A percentile compares a stretch with the other conserved stretches of the same genome.
phyloP scores from a whole-genome alignment of 2,888 invertebrate genomes.

The Trilocha varians region DNA sequence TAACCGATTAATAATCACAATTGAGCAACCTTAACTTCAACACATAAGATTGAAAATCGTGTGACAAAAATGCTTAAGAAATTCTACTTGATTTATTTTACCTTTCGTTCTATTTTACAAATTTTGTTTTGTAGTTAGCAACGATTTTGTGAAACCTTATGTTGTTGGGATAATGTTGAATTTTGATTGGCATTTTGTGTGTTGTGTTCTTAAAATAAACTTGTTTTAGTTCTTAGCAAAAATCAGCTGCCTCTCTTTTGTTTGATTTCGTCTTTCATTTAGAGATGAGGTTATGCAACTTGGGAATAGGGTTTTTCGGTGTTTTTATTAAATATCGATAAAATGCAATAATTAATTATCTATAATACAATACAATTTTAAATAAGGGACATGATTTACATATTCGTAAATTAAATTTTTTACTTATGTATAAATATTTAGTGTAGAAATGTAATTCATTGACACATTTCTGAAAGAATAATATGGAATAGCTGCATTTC shows the following conservation, averaged over 20 bases:
- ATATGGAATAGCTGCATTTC: no score
- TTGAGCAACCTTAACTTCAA: neutral
- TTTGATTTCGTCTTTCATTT: neutral
- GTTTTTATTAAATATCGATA: neutral
- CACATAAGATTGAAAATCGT: neutral
- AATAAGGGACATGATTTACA: no score
- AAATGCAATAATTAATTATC: neutral
- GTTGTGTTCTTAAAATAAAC: neutral
- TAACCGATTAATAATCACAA: neutral
- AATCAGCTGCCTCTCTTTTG: slow-evolving; percentile 9
- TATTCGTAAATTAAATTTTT: no score
- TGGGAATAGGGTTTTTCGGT: neutral
- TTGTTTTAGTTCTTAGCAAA: neutral
- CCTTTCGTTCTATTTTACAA: neutral
- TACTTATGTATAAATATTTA: no score
- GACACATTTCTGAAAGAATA: no score
- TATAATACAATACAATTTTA: neutral
- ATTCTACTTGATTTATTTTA: neutral
- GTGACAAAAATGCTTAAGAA: neutral
- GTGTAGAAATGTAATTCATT: no score
- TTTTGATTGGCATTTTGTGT: neutral
- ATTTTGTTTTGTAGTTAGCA: neutral
- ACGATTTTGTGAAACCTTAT: neutral
- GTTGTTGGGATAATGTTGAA: no score
- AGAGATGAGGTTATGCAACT: neutral